These are phyloP conservation scores for Tenodera sinensis DNA, from an alignment of 2,888 invertebrate genomes.

Conservation along the genomic window DNA sequence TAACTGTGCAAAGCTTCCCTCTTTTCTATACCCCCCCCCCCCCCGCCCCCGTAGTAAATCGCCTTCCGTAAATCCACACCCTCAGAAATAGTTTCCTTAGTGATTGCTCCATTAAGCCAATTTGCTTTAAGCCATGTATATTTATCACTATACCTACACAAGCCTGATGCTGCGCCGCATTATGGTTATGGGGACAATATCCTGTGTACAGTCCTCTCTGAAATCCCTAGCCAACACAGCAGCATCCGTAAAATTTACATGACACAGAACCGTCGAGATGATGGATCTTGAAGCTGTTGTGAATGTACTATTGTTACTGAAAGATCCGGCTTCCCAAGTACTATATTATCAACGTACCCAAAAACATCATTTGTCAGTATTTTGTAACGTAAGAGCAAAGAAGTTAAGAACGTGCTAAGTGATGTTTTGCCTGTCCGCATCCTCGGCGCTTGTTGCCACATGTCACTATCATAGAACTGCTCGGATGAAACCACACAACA, in stretches of 20 bases:
- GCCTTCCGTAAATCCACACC: not conserved
- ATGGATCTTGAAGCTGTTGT: not conserved
- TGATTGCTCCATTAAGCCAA: not conserved
- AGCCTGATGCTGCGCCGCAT: not conserved
- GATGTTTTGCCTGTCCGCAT: no score
- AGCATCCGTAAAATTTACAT: not conserved
- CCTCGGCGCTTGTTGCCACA: no score
- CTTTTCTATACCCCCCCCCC: not conserved
- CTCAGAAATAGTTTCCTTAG: not conserved
- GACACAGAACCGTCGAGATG: not conserved
- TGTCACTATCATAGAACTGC: no score
- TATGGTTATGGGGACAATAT: not conserved
- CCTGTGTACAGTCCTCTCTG: not conserved
- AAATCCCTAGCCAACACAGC: not conserved
- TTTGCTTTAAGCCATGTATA: not conserved
- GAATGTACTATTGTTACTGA: no score
- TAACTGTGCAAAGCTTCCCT: not conserved
- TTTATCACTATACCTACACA: not conserved
- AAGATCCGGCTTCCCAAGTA: no score
- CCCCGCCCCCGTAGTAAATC: not conserved
- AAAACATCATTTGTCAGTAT: no score
- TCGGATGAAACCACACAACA: no score
- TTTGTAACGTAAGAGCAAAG: no score
- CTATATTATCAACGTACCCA: no score
- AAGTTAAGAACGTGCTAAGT: no score